Percentiles rank a stretch among this genome's conserved stretches.
These are phyloP conservation scores for Elaphurus davidianus DNA, from an alignment of 2,113 vertebrate genomes.

Conservation along the genomic window DNA sequence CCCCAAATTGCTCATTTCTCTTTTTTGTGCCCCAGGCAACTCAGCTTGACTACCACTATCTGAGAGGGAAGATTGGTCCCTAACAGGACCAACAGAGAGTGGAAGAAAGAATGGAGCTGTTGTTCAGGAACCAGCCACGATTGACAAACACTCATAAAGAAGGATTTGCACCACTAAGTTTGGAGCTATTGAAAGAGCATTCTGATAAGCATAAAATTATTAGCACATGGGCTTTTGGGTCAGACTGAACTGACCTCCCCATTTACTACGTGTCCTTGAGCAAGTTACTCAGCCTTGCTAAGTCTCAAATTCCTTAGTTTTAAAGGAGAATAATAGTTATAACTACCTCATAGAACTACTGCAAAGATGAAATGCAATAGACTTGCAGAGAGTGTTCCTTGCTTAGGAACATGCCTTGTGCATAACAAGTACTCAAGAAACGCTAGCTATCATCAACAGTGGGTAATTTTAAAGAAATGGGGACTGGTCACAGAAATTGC, in stretches of 20 bases:
- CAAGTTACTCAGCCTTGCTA: neutral
- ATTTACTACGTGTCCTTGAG: neutral
- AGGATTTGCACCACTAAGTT: neutral
- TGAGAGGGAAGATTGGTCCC: neutral
- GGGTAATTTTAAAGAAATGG: conserved; percentile 32
- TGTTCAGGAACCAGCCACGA: neutral
- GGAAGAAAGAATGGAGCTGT: neutral
- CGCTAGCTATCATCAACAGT: neutral
- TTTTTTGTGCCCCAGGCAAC: neutral
- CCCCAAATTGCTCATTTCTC: neutral
- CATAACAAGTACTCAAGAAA: neutral
- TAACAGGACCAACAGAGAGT: neutral
- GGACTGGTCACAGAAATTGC: conserved; percentile 14
- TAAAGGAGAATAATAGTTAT: neutral
- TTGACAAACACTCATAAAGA: neutral
- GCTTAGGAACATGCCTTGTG: neutral
- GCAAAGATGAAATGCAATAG: neutral
- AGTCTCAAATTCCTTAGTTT: neutral
- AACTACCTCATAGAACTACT: neutral
- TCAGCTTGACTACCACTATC: neutral
- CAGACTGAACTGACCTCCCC: neutral
- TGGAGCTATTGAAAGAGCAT: neutral
- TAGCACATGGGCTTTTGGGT: neutral
- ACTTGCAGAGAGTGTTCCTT: neutral
- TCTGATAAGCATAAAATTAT: neutral